Evolutionary conservation across 2,888 invertebrate species (phyloP), one percentile per base, ranked within the genome.

Genomic region (Osmoderma eremita): DNA sequence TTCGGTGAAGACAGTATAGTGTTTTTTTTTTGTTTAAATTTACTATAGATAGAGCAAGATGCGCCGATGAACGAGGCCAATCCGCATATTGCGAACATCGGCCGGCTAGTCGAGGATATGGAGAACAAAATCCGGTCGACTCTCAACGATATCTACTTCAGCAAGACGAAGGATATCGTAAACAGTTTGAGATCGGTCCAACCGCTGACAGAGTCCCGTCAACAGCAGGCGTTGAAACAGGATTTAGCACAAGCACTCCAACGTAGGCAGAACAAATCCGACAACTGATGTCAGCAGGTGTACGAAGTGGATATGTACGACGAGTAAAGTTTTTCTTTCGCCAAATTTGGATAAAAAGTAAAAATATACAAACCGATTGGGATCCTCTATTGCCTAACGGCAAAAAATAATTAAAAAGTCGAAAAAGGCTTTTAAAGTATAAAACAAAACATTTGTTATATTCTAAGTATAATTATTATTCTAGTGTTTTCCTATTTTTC

Each of bases 101-200:
- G 99, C 18, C 90, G 93, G 77, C 93, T 99, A 94, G 97, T 99
- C 0, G 99, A 99, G 84, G 98, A 99, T 77, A 98, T 98, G 96
- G 99, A 99, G 82, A 99, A 98, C 82, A 99, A 98, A 87, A 99
- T 99, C 80, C 90, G 99, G 75, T 95, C 95, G 82, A 98, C 97
- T 3, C 87, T 99, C 76, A 98, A 98, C 81, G 97, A 98, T 83
- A 98, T 99, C 76, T 99, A 99, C 84, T 99, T 99, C 85, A 97
- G 98, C 80, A 99, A 99, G 85, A 99, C 98, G 62, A 96, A 94
- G 84, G 97, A 98, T 83, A 98, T 98, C 78, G 97, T 98, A 68
- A 74, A 74, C 67, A 72, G 72, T 45, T 67, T 74, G 67, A 87
- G 88, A 48, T 81, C 80, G 2, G 91, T 94, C 72, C 91, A 93